A percentile compares a stretch with the other conserved stretches of the same genome.
phyloP scores from a whole-genome alignment of 2,888 invertebrate genomes.

The Blastobasis adustella region DNA sequence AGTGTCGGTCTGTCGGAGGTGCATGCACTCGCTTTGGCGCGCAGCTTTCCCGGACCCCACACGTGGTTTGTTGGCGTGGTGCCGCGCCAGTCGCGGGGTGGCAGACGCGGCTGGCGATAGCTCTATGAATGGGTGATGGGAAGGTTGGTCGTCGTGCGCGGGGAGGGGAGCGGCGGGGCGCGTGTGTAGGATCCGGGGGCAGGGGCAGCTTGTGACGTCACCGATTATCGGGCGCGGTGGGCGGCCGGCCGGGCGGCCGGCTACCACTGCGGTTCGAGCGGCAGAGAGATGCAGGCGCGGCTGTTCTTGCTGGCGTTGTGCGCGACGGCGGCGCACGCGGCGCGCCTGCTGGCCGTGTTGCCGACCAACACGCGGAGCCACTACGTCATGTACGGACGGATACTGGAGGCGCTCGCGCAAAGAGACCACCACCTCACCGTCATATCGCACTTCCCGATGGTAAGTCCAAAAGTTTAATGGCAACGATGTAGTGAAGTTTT shows the following conservation, averaged over 20 bases:
- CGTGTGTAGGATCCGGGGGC: slow-evolving; percentile 8
- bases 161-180: slow-evolving; percentile 8
- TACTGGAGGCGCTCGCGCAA: slow-evolving; percentile 56
- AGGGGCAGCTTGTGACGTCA: slow-evolving; percentile 26
- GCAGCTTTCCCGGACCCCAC: no score
- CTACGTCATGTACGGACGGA: slow-evolving; percentile 66
- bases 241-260: slow-evolving; percentile 19
- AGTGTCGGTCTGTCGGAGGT: no score
- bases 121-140: slow-evolving; percentile 16
- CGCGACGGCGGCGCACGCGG: slow-evolving; percentile 40
- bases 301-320: slow-evolving; percentile 33
- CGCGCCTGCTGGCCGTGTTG: slow-evolving; percentile 59
- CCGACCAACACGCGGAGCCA: slow-evolving; percentile 72
- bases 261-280: slow-evolving; percentile 43
- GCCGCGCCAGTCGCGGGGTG: slow-evolving; percentile 2
- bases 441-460: slow-evolving; percentile 64
- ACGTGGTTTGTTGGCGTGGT: no score
- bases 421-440: slow-evolving; percentile 61
- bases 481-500: no score
- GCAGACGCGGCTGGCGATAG: slow-evolving; percentile 8
- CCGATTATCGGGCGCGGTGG: slow-evolving; percentile 23
- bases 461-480: slow-evolving; percentile 22
- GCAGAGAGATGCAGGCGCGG: slow-evolving; percentile 59
- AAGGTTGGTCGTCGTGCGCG: slow-evolving; percentile 11
- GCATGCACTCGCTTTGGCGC: no score